phyloP scores from a whole-genome alignment of 2,113 vertebrate genomes.

The Megaleporinus macrocephalus region DNA sequence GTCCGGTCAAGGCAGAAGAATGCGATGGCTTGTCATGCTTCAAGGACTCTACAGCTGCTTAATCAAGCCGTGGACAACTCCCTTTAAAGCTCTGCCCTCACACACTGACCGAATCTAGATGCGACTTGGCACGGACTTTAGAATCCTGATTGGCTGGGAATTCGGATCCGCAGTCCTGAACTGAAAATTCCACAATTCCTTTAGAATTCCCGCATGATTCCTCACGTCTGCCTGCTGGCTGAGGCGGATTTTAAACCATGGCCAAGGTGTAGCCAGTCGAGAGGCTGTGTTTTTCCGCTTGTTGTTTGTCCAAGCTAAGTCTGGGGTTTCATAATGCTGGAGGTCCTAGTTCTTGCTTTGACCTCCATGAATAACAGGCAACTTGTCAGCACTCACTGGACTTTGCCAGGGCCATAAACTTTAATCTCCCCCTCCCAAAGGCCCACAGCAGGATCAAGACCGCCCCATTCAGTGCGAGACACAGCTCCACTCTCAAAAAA shows the following conservation, averaged over 20 bases:
- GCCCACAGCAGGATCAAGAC: conserved; percentile 55
- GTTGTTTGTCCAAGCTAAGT: conserved; percentile 35
- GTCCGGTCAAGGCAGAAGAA: conserved; percentile 72
- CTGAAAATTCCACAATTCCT: background rate
- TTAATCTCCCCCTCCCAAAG: conserved; percentile 69
- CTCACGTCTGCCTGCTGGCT: background rate
- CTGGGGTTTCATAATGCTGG: conserved; percentile 48
- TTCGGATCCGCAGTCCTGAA: conserved; percentile 9
- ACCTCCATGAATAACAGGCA: conserved; percentile 68
- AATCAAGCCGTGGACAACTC: background rate
- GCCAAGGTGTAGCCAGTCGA: background rate
- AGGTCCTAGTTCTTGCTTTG: conserved; percentile 58
- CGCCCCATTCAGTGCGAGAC: conserved; percentile 39
- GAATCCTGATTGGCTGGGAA: background rate
- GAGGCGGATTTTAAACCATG: background rate
- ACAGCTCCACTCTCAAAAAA: background rate
- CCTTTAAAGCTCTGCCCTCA: background rate
- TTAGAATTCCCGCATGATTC: background rate
- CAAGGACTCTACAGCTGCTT: conserved; percentile 58
- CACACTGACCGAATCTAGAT: background rate
- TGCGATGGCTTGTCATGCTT: conserved; percentile 67
- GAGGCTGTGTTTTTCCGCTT: conserved; percentile 29
- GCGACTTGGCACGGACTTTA: background rate
- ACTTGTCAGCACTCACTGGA: conserved; percentile 69
- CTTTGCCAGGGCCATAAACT: conserved; percentile 75